A percentile compares a stretch with the other conserved stretches of the same genome.
These are phyloP conservation scores for Chiloscyllium plagiosum DNA, from an alignment of 2,113 vertebrate genomes.

Conservation along the genomic window DNA sequence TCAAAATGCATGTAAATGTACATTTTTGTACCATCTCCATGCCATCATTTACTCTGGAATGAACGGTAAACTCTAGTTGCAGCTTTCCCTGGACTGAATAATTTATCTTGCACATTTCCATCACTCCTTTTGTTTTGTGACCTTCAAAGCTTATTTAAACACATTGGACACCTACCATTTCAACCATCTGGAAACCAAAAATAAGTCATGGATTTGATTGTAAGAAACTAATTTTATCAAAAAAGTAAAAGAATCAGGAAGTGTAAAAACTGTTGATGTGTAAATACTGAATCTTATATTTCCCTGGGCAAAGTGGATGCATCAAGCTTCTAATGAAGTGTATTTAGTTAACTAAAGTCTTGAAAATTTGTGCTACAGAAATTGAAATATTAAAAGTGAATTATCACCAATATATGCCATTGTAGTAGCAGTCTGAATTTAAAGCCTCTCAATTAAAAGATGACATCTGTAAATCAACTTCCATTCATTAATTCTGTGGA, in stretches of 20 bases:
- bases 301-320: neutral
- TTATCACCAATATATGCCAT: neutral
- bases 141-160: neutral
- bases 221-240: neutral
- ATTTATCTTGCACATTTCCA: slow-evolving; percentile 28
- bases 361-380: slow-evolving; percentile 23
- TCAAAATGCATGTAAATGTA: slow-evolving; percentile 32
- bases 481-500: neutral
- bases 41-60: neutral
- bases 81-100: slow-evolving; percentile 13
- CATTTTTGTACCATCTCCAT: slow-evolving; percentile 25
- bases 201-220: slow-evolving; percentile 14
- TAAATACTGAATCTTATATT: slow-evolving; percentile 38
- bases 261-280: slow-evolving; percentile 23
- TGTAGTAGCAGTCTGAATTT: neutral
- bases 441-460: neutral
- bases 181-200: slow-evolving; percentile 6
- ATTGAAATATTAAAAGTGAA: slow-evolving; percentile 2
- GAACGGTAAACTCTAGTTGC: neutral
- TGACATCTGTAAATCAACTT: neutral
- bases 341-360: slow-evolving; percentile 31
- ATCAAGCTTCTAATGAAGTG: slow-evolving; percentile 31
- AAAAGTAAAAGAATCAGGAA: slow-evolving; percentile 29
- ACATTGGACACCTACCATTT: slow-evolving; percentile 28
- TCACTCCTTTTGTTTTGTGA: neutral